Evolutionary conservation across 2,113 vertebrate genomes (phyloP).

Genomic region (Ictalurus furcatus): DNA sequence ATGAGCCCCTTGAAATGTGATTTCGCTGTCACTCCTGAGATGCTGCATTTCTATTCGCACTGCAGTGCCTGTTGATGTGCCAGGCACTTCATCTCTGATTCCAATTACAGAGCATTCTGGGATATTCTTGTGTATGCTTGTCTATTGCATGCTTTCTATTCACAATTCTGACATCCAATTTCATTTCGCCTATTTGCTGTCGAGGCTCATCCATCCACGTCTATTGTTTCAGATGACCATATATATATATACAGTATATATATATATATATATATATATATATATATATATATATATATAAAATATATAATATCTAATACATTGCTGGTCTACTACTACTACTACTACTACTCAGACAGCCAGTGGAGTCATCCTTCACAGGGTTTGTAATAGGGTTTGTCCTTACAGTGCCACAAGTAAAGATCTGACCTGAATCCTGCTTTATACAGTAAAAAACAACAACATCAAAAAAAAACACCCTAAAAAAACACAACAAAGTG

Average conservation of each 20-base stretch:
- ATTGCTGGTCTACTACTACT: not conserved
- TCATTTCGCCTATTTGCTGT: constrained; percentile 46
- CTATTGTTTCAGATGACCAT: constrained; percentile 43
- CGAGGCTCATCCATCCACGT: constrained; percentile 37
- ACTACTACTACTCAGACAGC: not conserved
- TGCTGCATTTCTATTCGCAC: constrained; percentile 49
- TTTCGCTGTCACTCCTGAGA: constrained; percentile 52
- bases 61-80: constrained; percentile 50
- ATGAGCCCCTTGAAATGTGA: constrained; percentile 51
- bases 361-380: too few species aligned
- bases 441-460: too few species aligned
- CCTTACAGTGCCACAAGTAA: too few species aligned
- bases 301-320: too few species aligned
- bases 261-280: too few species aligned
- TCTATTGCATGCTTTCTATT: constrained; percentile 57
- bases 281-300: too few species aligned
- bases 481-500: too few species aligned
- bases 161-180: constrained; percentile 58
- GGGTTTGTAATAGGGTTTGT: too few species aligned
- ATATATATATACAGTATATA: too few species aligned
- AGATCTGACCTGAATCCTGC: too few species aligned
- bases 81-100: constrained; percentile 57
- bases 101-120: constrained; percentile 65
- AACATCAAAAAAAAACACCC: too few species aligned
- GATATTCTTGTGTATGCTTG: constrained; percentile 56